Evolutionary conservation across 23 tunicate genomes (phyloP).

Genomic region (Styela clava): DNA sequence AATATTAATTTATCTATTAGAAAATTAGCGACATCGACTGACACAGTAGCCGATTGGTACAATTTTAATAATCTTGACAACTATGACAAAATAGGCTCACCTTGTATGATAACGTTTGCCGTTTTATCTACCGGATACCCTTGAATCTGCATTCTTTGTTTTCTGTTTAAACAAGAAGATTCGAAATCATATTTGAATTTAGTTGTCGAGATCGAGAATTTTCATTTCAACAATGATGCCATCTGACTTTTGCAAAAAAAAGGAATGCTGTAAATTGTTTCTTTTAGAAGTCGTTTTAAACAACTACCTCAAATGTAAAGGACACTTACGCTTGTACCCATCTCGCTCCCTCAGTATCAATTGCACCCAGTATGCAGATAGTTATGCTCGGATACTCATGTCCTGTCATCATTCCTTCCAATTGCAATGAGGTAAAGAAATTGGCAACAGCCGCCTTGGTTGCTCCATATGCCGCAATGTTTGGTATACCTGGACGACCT

Average conservation of each 20-base stretch:
- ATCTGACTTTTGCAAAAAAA: too few species aligned
- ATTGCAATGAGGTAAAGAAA: slow-evolving; percentile 47
- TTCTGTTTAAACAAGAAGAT: neutral
- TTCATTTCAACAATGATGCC: too few species aligned
- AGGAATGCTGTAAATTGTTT: too few species aligned
- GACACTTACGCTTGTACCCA: slow-evolving; percentile 53
- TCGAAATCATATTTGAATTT: too few species aligned
- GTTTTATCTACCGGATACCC: neutral
- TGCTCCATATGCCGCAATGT: slow-evolving; percentile 55
- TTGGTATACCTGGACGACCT: slow-evolving; percentile 19
- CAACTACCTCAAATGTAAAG: too few species aligned
- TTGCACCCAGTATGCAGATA: slow-evolving; percentile 64
- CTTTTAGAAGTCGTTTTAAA: too few species aligned
- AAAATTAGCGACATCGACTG: too few species aligned
- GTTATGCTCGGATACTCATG: slow-evolving; percentile 47
- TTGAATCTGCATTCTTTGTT: neutral
- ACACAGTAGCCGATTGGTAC: too few species aligned
- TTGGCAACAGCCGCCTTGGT: slow-evolving; percentile 67
- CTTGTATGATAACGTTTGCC: neutral
- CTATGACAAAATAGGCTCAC: too few species aligned
- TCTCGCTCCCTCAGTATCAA: slow-evolving; percentile 47
- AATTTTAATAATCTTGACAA: too few species aligned
- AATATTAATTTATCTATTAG: too few species aligned
- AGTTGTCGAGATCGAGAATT: too few species aligned
- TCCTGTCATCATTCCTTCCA: slow-evolving; percentile 37